Evolutionary conservation across 2,888 invertebrate species (phyloP).

Genomic region (Linnaemya vulpina): DNA sequence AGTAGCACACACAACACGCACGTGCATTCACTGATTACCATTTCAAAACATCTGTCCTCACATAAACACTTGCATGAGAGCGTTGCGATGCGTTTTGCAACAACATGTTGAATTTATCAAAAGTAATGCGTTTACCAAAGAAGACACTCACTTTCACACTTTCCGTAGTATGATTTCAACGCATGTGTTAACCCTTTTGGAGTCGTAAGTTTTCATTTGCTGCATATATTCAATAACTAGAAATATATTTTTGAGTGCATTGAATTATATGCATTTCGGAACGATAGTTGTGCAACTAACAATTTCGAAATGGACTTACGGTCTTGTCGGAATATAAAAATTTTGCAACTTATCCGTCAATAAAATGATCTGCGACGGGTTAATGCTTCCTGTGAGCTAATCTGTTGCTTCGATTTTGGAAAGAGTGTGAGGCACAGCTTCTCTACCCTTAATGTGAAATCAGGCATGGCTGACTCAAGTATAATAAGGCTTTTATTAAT

Average conservation of each 20-base stretch:
- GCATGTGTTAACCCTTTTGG: not conserved
- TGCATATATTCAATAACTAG: too few relatives aligned
- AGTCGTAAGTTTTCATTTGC: too few relatives aligned
- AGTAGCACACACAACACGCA: not conserved
- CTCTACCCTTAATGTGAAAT: not conserved
- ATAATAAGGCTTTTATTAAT: not conserved
- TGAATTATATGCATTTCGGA: too few relatives aligned
- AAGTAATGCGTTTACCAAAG: not conserved
- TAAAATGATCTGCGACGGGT: too few relatives aligned
- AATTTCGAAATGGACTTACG: too few relatives aligned
- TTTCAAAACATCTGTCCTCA: not conserved
- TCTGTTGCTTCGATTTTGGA: not conserved
- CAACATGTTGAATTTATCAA: constrained; percentile 5
- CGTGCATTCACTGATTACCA: too few relatives aligned
- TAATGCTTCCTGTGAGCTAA: too few relatives aligned
- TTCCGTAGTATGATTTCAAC: not conserved
- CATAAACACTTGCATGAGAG: not conserved
- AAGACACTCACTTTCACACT: not conserved
- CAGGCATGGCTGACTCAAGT: not conserved
- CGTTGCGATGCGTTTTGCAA: not conserved
- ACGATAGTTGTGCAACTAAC: too few relatives aligned
- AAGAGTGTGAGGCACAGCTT: not conserved
- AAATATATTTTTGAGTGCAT: too few relatives aligned
- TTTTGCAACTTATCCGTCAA: too few relatives aligned
- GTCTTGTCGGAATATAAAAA: too few relatives aligned